Evolutionary conservation across 2,797 vertebrate genomes (phyloP).

Genomic region (Hoplostethus atlanticus): DNA sequence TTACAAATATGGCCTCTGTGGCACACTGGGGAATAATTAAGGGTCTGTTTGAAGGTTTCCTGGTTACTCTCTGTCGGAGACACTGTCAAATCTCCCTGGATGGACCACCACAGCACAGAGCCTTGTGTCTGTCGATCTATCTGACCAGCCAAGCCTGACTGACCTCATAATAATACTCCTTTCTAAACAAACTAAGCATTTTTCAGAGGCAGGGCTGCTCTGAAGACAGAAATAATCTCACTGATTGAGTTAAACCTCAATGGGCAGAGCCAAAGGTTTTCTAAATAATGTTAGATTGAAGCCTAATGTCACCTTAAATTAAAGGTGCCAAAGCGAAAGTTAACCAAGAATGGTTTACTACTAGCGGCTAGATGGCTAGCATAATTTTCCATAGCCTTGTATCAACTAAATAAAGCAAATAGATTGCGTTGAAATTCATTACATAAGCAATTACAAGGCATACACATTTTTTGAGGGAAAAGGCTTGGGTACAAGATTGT

Average conservation of each 20-base stretch:
- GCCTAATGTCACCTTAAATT: too few species aligned
- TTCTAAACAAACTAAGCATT: not conserved
- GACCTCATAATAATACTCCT: not conserved
- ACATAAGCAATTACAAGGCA: too few species aligned
- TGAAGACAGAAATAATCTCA: not conserved
- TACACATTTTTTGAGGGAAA: too few species aligned
- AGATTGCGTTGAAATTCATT: too few species aligned
- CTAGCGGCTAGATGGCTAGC: too few species aligned
- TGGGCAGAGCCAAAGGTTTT: too few species aligned
- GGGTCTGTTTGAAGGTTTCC: slow-evolving; percentile 59
- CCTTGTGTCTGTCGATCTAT: slow-evolving; percentile 12
- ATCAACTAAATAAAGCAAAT: too few species aligned
- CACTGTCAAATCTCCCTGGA: slow-evolving; percentile 18
- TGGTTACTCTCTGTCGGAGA: slow-evolving; percentile 41
- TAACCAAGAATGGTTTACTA: too few species aligned
- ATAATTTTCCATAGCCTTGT: too few species aligned
- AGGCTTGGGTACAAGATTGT: too few species aligned
- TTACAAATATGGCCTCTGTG: slow-evolving; percentile 62
- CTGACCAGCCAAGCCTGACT: slow-evolving; percentile 31
- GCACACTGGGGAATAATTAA: slow-evolving; percentile 67
- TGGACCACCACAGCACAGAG: slow-evolving; percentile 7
- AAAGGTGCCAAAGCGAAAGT: too few species aligned
- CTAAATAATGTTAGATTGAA: too few species aligned
- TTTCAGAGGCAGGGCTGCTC: not conserved
- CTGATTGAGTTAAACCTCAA: not conserved